Conservation (phyloP, 2,113 vertebrate species). For the Eudyptes chrysolophus region DNA sequence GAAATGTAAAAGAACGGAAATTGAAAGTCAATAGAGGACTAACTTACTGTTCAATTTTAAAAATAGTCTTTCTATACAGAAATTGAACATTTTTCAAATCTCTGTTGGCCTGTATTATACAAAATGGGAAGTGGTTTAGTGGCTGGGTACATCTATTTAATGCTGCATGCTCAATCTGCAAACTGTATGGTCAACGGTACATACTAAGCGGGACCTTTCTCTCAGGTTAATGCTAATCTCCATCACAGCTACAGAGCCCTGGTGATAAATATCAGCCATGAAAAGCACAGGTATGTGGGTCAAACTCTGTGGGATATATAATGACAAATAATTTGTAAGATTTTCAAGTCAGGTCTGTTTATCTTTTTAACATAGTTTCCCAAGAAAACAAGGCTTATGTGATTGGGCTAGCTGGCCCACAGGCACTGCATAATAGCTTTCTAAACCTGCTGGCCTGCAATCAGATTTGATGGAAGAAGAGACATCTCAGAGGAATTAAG, state of each 20-base stretch:
- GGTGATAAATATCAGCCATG: neutral
- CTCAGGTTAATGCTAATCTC: neutral
- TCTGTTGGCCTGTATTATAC: constrained; percentile 17
- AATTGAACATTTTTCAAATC: constrained; percentile 54
- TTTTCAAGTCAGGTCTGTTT: neutral
- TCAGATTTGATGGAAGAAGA: neutral
- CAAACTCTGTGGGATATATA: neutral
- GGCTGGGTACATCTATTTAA: neutral
- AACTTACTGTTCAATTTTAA: constrained; percentile 64
- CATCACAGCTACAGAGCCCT: neutral
- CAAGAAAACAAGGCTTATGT: neutral
- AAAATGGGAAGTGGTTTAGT: constrained; percentile 35
- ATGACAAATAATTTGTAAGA: neutral
- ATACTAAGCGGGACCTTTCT: neutral
- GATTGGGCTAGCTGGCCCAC: neutral
- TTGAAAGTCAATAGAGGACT: constrained; percentile 77
- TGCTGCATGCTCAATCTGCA: neutral
- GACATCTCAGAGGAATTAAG: neutral
- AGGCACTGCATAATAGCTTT: neutral
- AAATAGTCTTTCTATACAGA: constrained; percentile 50
- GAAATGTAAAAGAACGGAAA: constrained; percentile 73
- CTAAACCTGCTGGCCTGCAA: neutral
- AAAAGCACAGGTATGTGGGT: neutral
- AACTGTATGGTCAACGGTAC: neutral
- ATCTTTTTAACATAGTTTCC: neutral